Evolutionary conservation across 2,888 invertebrate genomes (phyloP).

Genomic region (Platycnemis pennipes): DNA sequence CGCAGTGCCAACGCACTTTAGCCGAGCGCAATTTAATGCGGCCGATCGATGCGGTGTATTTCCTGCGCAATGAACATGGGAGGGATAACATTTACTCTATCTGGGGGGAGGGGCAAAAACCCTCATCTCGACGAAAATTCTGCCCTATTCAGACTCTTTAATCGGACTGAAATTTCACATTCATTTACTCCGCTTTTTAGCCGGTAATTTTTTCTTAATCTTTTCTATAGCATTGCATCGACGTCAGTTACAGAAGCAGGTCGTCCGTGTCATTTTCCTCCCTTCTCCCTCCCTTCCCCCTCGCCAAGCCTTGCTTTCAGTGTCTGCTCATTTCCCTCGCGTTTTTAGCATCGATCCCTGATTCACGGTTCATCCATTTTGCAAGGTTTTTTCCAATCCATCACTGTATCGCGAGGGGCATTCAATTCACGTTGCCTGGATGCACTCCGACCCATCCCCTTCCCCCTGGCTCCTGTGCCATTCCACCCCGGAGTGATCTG

Average conservation of each 20-base stretch:
- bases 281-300: background rate
- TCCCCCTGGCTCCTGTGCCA: background rate
- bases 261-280: background rate
- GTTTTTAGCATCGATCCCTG: constrained; percentile 18
- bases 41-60: background rate
- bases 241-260: background rate
- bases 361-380: constrained; percentile 27
- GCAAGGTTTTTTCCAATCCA: constrained; percentile 26
- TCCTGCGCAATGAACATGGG: too few relatives aligned
- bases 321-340: constrained; percentile 31
- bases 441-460: background rate
- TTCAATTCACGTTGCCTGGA: constrained; percentile 12
- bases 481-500: background rate
- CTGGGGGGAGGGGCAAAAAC: background rate
- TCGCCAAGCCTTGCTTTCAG: background rate
- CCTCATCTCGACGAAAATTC: background rate
- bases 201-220: background rate
- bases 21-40: background rate
- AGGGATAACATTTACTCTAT: background rate
- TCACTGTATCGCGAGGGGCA: constrained; percentile 26
- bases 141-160: background rate
- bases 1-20: background rate
- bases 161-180: background rate
- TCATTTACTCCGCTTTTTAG: background rate
- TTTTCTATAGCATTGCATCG: background rate